Evolutionary conservation across 2,888 invertebrate species (phyloP).

Genomic region (Piscicola geometra): DNA sequence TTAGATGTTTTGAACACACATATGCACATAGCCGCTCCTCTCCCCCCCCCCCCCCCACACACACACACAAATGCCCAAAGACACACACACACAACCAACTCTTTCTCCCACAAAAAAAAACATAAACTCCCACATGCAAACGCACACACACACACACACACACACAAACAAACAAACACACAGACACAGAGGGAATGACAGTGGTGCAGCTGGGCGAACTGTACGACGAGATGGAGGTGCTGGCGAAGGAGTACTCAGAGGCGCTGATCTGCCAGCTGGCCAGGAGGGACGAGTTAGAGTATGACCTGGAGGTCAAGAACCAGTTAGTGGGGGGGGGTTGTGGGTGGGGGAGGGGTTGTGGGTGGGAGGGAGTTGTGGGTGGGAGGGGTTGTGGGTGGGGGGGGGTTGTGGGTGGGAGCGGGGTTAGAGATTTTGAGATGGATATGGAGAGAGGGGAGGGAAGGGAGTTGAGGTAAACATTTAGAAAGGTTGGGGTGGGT

Average conservation of each 20-base stretch:
- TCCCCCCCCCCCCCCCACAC: too few species aligned
- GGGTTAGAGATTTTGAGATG: too few species aligned
- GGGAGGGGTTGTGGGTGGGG: too few species aligned
- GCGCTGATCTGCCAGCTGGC: conserved; percentile 88
- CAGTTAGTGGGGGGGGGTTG: conserved; percentile 61
- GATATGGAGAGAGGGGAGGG: too few species aligned
- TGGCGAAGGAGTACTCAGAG: conserved; percentile 69
- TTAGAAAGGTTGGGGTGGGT: too few species aligned
- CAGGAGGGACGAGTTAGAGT: conserved; percentile 90
- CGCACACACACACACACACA: background rate
- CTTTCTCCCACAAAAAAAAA: background rate
- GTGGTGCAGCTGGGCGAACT: conserved; percentile 29
- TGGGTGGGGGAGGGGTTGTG: background rate
- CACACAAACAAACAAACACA: background rate
- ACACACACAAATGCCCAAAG: too few species aligned
- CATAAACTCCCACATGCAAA: background rate
- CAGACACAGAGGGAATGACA: conserved; percentile 21
- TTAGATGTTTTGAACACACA: background rate
- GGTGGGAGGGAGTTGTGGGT: too few species aligned
- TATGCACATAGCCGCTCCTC: background rate
- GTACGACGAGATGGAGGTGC: conserved; percentile 30
- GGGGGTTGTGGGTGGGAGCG: too few species aligned
- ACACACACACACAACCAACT: too few species aligned
- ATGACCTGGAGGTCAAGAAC: conserved; percentile 93
- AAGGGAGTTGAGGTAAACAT: too few species aligned